Evolutionary conservation across 2,888 invertebrate genomes (phyloP).

Genomic region (Catocala fraxini): DNA sequence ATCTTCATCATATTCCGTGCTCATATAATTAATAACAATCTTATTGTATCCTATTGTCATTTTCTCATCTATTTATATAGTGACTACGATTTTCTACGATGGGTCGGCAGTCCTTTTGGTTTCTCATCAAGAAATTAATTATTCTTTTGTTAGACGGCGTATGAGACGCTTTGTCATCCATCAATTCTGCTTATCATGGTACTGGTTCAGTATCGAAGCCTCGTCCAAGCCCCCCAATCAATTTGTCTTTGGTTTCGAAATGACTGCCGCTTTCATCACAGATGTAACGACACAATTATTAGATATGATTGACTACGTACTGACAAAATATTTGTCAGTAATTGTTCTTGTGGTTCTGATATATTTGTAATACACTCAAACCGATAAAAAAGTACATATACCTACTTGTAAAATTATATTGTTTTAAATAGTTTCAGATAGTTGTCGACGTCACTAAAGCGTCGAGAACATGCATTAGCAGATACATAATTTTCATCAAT

Average conservation of each 20-base stretch:
- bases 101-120: slow-evolving; percentile 65
- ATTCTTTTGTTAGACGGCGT: slow-evolving; percentile 76
- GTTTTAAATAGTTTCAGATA: slow-evolving; percentile 1
- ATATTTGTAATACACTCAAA: no score
- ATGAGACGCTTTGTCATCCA: slow-evolving; percentile 77
- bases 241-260: slow-evolving; percentile 75
- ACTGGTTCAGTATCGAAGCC: slow-evolving; percentile 60
- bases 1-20: not conserved
- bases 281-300: slow-evolving; percentile 43
- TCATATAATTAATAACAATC: slow-evolving; percentile 25
- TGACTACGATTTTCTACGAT: slow-evolving; percentile 63
- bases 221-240: slow-evolving; percentile 69
- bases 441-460: slow-evolving; percentile 10
- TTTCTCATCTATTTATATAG: slow-evolving; percentile 49
- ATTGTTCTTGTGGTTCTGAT: no score
- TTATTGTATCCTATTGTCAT: slow-evolving; percentile 38
- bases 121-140: slow-evolving; percentile 82
- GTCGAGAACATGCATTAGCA: slow-evolving; percentile 7
- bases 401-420: not conserved
- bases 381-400: not conserved
- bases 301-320: slow-evolving; percentile 36
- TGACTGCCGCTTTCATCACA: slow-evolving; percentile 69
- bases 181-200: slow-evolving; percentile 82
- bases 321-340: slow-evolving; percentile 10
- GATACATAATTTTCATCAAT: slow-evolving; percentile 41